Percentiles rank a stretch among this genome's conserved stretches.
Evolutionary conservation across 1,140 invertebrate species (phyloP).

Genomic region (Saxidomus purpurata): DNA sequence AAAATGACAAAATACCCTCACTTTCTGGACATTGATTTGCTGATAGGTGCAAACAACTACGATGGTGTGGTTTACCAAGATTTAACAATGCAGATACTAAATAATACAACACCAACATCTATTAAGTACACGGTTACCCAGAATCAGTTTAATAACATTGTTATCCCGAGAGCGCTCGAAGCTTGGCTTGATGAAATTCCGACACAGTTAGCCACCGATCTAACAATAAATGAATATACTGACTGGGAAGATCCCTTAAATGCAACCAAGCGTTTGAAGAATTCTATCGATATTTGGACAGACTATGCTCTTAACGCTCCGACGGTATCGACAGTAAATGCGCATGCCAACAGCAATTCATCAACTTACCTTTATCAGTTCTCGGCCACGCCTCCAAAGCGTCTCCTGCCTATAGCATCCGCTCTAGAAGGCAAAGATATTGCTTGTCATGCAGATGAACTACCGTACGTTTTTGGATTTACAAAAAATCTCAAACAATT

Average conservation of each 20-base stretch:
- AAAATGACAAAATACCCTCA: neutral
- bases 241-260: constrained; percentile 30
- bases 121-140: neutral
- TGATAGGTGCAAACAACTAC: constrained; percentile 68
- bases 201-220: neutral
- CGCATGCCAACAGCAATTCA: constrained; percentile 15
- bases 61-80: constrained; percentile 46
- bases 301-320: constrained; percentile 30
- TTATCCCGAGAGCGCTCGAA: constrained; percentile 29
- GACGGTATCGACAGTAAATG: neutral
- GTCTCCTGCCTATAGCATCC: neutral
- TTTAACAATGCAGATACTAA: neutral
- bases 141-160: constrained; percentile 30
- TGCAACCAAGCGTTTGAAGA: neutral
- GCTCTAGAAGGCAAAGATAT: constrained; percentile 22
- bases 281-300: neutral
- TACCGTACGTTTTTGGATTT: constrained; percentile 71
- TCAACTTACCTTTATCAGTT: constrained; percentile 58
- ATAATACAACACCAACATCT: neutral
- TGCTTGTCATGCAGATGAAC: constrained; percentile 72
- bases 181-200: constrained; percentile 50
- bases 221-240: constrained; percentile 12
- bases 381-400: constrained; percentile 41
- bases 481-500: neutral
- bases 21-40: constrained; percentile 64